Evolutionary conservation across 2,797 vertebrate genomes (phyloP).

Genomic region (Megaceryle alcyon): DNA sequence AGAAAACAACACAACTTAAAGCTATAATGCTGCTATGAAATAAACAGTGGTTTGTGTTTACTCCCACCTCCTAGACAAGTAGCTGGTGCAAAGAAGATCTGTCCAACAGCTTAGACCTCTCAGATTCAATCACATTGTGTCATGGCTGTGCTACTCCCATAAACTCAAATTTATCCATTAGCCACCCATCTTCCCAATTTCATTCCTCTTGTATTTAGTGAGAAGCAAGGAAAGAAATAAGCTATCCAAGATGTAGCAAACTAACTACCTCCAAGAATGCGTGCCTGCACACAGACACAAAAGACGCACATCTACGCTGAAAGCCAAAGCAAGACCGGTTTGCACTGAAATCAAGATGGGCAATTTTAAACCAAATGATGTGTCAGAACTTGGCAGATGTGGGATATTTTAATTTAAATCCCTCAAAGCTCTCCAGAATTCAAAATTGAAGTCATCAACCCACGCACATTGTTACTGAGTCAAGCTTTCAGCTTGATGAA

Average conservation of each 20-base stretch:
- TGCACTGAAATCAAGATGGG: neutral
- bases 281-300: neutral
- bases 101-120: neutral
- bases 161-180: neutral
- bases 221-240: neutral
- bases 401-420: neutral
- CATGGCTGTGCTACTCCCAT: neutral
- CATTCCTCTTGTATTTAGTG: neutral
- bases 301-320: neutral
- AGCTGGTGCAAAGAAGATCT: neutral
- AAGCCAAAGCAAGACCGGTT: neutral
- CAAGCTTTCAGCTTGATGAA: neutral
- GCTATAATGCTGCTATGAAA: neutral
- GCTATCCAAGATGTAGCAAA: neutral
- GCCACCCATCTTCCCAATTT: neutral
- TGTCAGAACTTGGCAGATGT: neutral
- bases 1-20: neutral
- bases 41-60: neutral
- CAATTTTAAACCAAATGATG: neutral
- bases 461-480: neutral
- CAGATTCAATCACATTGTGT: neutral
- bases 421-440: neutral
- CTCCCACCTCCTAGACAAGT: neutral
- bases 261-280: neutral
- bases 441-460: neutral